Evolutionary conservation across 2,797 vertebrate genomes (phyloP).

Genomic region (Balearica regulorum): DNA sequence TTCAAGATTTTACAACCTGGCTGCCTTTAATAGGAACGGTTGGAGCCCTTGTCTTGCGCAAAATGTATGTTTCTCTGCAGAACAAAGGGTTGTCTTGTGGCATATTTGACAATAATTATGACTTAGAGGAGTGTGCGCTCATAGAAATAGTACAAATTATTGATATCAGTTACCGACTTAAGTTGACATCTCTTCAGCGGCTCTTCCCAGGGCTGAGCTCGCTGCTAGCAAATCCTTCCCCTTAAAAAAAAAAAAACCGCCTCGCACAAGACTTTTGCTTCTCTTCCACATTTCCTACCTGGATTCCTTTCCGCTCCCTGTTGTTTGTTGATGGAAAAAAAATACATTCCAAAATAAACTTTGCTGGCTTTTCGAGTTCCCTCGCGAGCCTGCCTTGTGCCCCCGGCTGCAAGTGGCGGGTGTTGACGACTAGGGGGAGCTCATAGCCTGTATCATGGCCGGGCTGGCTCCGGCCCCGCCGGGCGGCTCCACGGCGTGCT

Average conservation of each 20-base stretch:
- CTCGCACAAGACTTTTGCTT: neutral
- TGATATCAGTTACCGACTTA: neutral
- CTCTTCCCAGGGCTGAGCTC: neutral
- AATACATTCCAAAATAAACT: constrained; percentile 77
- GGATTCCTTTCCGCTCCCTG: neutral
- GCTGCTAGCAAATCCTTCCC: neutral
- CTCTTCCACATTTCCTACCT: constrained; percentile 21
- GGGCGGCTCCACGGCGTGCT: neutral
- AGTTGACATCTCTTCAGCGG: neutral
- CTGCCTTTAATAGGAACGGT: neutral
- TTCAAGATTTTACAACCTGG: neutral
- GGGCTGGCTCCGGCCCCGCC: neutral
- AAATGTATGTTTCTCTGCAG: neutral
- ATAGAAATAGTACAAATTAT: neutral
- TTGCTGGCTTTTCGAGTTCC: constrained; percentile 36
- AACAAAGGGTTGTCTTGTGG: neutral
- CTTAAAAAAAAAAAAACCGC: neutral
- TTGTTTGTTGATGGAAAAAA: constrained; percentile 63
- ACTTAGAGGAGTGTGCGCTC: constrained; percentile 5
- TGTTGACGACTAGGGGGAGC: constrained; percentile 90
- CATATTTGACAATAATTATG: constrained; percentile 9
- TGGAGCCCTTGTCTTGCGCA: neutral
- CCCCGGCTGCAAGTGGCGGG: constrained; percentile 42
- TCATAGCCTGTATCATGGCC: constrained; percentile 80
- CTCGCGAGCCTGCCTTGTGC: constrained; percentile 10